These are phyloP conservation scores for Eulithis prunata DNA, from an alignment of 2,888 invertebrate genomes.

Conservation along the genomic window DNA sequence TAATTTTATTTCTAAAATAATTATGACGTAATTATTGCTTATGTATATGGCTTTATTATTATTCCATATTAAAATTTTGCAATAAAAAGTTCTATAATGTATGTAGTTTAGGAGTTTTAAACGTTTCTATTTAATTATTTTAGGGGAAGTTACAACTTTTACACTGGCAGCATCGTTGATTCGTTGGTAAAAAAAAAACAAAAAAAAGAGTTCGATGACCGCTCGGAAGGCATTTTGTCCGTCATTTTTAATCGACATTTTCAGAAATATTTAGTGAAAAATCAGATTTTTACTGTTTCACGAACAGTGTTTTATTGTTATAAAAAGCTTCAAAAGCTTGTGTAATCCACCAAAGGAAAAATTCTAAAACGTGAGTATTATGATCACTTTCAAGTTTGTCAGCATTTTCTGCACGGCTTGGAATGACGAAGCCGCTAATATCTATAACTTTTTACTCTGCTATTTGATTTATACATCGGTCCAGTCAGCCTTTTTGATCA, in stretches of 20 bases:
- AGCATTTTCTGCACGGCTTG: constrained; percentile 44
- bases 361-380: constrained; percentile 50
- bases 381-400: constrained; percentile 37
- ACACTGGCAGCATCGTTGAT: not conserved
- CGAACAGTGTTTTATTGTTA: not conserved
- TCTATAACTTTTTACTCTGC: constrained; percentile 53
- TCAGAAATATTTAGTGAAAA: constrained; percentile 45
- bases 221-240: constrained; percentile 66
- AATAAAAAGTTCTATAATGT: too few relatives aligned
- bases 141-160: too few relatives aligned
- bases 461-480: constrained; percentile 22
- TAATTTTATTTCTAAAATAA: too few relatives aligned
- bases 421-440: constrained; percentile 68
- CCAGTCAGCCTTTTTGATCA: not conserved
- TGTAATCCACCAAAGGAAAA: not conserved
- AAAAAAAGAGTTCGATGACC: constrained; percentile 55
- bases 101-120: too few relatives aligned
- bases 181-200: not conserved
- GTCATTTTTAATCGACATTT: constrained; percentile 72
- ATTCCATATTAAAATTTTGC: too few relatives aligned
- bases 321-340: not conserved
- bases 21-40: too few relatives aligned
- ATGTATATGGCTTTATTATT: too few relatives aligned
- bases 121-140: too few relatives aligned
- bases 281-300: not conserved